These are phyloP conservation scores for Machaerirhynchus nigripectus DNA, from an alignment of 2,113 vertebrate species.

Conservation along the genomic window DNA sequence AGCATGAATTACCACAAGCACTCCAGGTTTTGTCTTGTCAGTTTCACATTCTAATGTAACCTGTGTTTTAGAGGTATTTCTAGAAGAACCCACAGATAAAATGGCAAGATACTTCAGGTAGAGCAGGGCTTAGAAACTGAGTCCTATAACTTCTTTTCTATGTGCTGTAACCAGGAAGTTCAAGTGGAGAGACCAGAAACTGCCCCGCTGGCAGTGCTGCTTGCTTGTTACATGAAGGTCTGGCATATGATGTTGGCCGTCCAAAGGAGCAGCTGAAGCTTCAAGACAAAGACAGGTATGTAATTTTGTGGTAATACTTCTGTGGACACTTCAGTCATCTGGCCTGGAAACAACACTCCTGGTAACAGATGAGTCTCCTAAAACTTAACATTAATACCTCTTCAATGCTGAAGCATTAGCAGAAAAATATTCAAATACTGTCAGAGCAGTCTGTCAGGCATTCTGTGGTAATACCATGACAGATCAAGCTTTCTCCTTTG, in stretches of 20 bases:
- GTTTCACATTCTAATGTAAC: neutral
- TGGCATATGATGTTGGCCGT: constrained; percentile 77
- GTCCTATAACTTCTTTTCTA: neutral
- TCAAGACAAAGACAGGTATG: constrained; percentile 80
- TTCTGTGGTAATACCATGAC: neutral
- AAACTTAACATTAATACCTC: neutral
- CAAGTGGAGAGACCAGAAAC: constrained; percentile 41
- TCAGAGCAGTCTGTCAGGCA: neutral
- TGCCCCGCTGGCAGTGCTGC: constrained; percentile 84
- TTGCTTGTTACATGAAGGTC: constrained; percentile 75
- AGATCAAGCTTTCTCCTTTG: neutral
- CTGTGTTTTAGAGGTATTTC: neutral
- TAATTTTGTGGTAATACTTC: neutral
- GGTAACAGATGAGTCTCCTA: neutral
- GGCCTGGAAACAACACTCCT: neutral
- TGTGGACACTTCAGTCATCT: neutral
- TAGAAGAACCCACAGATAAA: neutral
- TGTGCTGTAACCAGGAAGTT: neutral
- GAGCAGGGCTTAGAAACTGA: neutral
- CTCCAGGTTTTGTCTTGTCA: neutral
- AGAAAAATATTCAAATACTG: neutral
- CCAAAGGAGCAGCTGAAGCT: constrained; percentile 76
- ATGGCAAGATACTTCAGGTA: neutral
- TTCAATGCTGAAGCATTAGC: neutral
- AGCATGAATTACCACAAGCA: neutral